Conservation (phyloP, 2,113 vertebrate genomes). For the Pteronura brasiliensis region DNA sequence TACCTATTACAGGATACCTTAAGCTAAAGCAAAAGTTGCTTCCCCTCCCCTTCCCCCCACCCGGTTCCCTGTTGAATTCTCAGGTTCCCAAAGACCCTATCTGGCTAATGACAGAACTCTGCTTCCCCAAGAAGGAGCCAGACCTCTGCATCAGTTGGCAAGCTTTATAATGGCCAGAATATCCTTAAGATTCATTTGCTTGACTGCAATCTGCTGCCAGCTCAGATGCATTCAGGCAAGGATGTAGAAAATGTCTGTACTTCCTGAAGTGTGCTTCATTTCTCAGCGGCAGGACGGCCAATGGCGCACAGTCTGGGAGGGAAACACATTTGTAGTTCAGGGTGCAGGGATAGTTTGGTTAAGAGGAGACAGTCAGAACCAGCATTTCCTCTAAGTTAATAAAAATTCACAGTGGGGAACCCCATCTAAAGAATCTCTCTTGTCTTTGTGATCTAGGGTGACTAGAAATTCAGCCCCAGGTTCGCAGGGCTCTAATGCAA, state of each 20-base stretch:
- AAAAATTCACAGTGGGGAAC: not conserved
- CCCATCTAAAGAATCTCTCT: not conserved
- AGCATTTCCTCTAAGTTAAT: slow-evolving; percentile 37
- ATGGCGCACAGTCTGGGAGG: not conserved
- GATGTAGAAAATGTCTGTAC: not conserved
- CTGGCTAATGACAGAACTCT: not conserved
- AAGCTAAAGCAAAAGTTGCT: not conserved
- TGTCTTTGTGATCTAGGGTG: not conserved
- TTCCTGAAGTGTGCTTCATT: not conserved
- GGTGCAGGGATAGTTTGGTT: not conserved
- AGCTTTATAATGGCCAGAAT: not conserved
- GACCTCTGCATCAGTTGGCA: not conserved
- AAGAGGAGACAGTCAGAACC: not conserved
- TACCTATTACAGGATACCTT: not conserved
- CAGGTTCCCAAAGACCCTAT: not conserved
- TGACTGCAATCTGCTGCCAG: not conserved
- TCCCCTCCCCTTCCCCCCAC: not conserved
- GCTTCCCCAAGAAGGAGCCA: not conserved
- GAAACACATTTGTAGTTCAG: not conserved
- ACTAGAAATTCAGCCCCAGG: not conserved
- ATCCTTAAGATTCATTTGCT: not conserved
- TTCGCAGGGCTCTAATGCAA: not conserved
- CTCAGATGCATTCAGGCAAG: not conserved
- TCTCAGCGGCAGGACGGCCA: not conserved
- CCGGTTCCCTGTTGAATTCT: not conserved